Evolutionary conservation across 2,888 invertebrate species (phyloP).

Genomic region (Nebria brevicollis): DNA sequence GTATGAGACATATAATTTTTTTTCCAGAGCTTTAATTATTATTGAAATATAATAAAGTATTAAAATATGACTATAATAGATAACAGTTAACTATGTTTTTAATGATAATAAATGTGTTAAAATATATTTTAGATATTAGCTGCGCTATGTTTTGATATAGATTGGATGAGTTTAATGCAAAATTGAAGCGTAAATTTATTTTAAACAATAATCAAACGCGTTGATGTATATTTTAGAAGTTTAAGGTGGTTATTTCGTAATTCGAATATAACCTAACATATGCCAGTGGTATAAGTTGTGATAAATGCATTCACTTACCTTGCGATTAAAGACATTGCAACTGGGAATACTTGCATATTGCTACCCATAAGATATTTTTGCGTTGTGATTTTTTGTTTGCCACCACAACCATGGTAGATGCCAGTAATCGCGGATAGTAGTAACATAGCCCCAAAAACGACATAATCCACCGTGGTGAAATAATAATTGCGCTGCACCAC

Average conservation of each 20-base stretch:
- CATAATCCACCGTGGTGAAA: conserved; percentile 67
- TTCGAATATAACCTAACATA: neutral
- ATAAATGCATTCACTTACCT: conserved; percentile 66
- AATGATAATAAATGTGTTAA: too few relatives aligned
- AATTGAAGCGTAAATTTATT: too few relatives aligned
- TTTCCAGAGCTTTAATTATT: too few relatives aligned
- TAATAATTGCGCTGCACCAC: conserved; percentile 31
- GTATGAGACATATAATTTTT: too few relatives aligned
- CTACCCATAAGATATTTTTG: conserved; percentile 82
- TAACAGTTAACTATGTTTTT: too few relatives aligned
- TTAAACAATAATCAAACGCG: too few relatives aligned
- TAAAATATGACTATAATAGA: too few relatives aligned
- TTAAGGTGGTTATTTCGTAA: neutral
- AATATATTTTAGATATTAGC: too few relatives aligned
- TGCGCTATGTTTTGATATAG: too few relatives aligned
- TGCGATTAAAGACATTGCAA: conserved; percentile 86
- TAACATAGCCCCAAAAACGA: conserved; percentile 77
- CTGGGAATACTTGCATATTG: conserved; percentile 80
- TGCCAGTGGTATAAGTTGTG: neutral
- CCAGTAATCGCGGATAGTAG: conserved; percentile 81
- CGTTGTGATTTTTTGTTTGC: conserved; percentile 63
- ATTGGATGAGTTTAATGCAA: too few relatives aligned
- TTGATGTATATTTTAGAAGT: too few relatives aligned
- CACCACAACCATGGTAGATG: conserved; percentile 71
- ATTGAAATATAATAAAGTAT: too few relatives aligned